These are phyloP conservation scores for Oryzias javanicus DNA, from an alignment of 2,113 vertebrate genomes.

Conservation along the genomic window DNA sequence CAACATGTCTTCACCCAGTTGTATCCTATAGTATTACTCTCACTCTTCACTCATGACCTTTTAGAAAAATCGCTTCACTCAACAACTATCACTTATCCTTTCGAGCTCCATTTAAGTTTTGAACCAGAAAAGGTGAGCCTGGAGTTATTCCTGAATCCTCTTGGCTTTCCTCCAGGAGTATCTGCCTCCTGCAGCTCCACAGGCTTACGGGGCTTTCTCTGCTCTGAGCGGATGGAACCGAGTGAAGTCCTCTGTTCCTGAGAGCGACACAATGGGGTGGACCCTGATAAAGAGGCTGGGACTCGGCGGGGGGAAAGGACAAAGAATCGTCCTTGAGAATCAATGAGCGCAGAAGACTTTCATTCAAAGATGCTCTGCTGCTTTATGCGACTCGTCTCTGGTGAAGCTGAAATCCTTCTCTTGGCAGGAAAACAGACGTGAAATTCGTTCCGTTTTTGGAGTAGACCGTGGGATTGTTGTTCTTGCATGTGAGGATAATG, in stretches of 20 bases:
- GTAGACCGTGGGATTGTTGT: slow-evolving; percentile 26
- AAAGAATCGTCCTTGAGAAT: slow-evolving; percentile 59
- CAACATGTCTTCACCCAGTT: too few species aligned
- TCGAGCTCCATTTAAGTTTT: too few species aligned
- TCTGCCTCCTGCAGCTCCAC: slow-evolving; percentile 27
- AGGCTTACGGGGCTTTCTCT: slow-evolving; percentile 46
- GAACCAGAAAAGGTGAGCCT: slow-evolving; percentile 17
- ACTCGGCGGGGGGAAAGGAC: slow-evolving; percentile 26
- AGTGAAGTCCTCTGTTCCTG: slow-evolving; percentile 32
- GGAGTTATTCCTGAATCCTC: slow-evolving; percentile 25
- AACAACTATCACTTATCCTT: too few species aligned
- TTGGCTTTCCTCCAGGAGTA: slow-evolving; percentile 33
- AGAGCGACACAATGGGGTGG: slow-evolving; percentile 32
- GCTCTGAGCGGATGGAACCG: slow-evolving; percentile 52
- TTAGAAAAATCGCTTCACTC: too few species aligned
- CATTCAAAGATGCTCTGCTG: slow-evolving; percentile 31
- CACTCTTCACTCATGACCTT: too few species aligned
- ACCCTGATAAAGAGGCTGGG: slow-evolving; percentile 33
- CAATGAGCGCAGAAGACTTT: slow-evolving; percentile 51
- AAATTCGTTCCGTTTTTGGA: slow-evolving; percentile 30
- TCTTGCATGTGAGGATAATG: slow-evolving; percentile 1
- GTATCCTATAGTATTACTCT: too few species aligned
- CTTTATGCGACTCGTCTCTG: slow-evolving; percentile 27
- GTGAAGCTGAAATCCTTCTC: slow-evolving; percentile 41
- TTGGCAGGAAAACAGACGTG: slow-evolving; percentile 47